Percentiles rank a stretch among this genome's conserved stretches.
These are phyloP conservation scores for Ciona savignyi DNA, from an alignment of 23 tunicate genomes.

Conservation along the genomic window DNA sequence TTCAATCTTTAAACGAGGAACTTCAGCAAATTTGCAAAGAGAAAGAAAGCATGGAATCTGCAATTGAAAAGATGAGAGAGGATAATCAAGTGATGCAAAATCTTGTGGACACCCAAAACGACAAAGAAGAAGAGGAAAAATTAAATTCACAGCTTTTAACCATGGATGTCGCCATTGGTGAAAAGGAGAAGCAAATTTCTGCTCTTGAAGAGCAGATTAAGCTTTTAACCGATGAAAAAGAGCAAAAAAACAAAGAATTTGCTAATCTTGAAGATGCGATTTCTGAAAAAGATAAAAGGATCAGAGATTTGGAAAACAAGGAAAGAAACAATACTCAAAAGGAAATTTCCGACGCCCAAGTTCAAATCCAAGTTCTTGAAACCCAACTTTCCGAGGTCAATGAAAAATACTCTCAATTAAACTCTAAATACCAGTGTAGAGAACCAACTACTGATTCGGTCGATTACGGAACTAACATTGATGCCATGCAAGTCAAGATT, in stretches of 20 bases:
- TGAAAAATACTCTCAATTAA: background rate
- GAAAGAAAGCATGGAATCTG: too few relatives aligned
- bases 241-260: background rate
- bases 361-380: background rate
- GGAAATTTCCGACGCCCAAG: background rate
- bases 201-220: too few relatives aligned
- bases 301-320: background rate
- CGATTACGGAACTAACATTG: background rate
- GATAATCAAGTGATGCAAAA: too few relatives aligned
- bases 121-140: too few relatives aligned
- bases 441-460: background rate
- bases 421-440: background rate
- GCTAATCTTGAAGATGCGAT: background rate
- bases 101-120: too few relatives aligned
- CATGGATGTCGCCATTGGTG: too few relatives aligned
- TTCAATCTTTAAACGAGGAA: too few relatives aligned
- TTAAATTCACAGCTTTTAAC: too few relatives aligned
- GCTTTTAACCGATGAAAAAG: background rate
- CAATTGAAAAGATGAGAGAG: too few relatives aligned
- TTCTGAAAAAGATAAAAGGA: background rate
- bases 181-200: too few relatives aligned
- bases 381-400: background rate
- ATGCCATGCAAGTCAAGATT: background rate
- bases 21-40: too few relatives aligned
- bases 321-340: background rate